phyloP scores from a whole-genome alignment of 2,888 invertebrate species.

The Sycophila texana region DNA sequence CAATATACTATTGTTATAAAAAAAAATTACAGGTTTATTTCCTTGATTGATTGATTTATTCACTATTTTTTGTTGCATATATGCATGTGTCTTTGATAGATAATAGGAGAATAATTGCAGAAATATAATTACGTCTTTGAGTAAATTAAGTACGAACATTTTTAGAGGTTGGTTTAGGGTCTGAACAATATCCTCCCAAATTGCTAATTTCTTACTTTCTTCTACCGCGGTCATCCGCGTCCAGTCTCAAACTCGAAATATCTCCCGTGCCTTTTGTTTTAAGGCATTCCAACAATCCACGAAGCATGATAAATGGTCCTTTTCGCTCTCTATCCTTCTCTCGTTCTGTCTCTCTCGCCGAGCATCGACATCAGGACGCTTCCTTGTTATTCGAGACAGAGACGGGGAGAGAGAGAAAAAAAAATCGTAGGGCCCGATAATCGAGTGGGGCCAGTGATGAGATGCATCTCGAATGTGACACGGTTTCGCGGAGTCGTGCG shows the following conservation, averaged over 20 bases:
- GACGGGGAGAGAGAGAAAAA: background rate
- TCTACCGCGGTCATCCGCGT: slow-evolving; percentile 57
- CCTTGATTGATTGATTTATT: too few relatives aligned
- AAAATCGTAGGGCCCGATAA: slow-evolving; percentile 7
- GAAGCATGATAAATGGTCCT: slow-evolving; percentile 72
- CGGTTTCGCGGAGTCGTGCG: slow-evolving; percentile 29
- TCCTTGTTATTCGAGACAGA: slow-evolving; percentile 31
- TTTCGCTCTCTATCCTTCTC: slow-evolving; percentile 51
- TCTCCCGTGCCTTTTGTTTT: slow-evolving; percentile 72
- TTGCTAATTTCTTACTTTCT: background rate
- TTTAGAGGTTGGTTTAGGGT: too few relatives aligned
- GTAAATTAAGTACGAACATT: too few relatives aligned
- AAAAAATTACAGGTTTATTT: too few relatives aligned
- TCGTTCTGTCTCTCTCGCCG: slow-evolving; percentile 44
- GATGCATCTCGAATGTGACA: slow-evolving; percentile 61
- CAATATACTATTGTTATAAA: too few relatives aligned
- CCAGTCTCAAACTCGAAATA: slow-evolving; percentile 68
- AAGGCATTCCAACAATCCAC: slow-evolving; percentile 68
- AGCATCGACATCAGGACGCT: background rate
- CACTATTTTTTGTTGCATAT: too few relatives aligned
- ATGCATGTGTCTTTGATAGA: too few relatives aligned
- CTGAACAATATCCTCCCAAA: too few relatives aligned
- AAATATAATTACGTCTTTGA: too few relatives aligned
- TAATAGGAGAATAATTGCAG: too few relatives aligned
- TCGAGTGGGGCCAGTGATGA: slow-evolving; percentile 25